These are phyloP conservation scores for Drosophila flavopinicola DNA, from an alignment of 2,888 invertebrate species.

Conservation along the genomic window DNA sequence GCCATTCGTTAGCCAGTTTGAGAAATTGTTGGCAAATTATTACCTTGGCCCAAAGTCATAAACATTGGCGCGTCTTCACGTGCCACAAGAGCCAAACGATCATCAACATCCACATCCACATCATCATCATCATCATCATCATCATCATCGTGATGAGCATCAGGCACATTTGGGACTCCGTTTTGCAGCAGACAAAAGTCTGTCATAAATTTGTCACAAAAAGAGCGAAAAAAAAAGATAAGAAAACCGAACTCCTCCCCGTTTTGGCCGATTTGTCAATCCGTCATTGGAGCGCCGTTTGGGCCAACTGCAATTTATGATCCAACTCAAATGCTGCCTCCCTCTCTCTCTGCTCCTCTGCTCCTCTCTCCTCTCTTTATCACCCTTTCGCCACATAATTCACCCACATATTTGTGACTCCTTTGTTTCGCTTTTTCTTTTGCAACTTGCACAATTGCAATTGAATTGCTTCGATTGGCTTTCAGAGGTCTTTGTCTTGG, in stretches of 20 bases:
- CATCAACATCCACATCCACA: constrained; percentile 2
- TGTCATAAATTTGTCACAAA: constrained; percentile 77
- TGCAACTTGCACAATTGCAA: constrained; percentile 39
- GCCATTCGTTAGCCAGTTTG: constrained; percentile 12
- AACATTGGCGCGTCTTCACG: constrained; percentile 76
- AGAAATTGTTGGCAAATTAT: constrained; percentile 78
- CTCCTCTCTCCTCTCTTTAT: no score
- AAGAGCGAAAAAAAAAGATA: constrained; percentile 23
- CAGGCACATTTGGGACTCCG: not conserved
- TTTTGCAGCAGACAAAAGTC: constrained; percentile 57
- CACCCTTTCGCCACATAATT: constrained; percentile 7
- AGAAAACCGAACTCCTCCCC: not conserved
- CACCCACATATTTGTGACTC: constrained; percentile 51
- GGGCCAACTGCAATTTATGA: constrained; percentile 63
- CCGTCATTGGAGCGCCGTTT: constrained; percentile 77
- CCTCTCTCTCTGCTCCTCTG: not conserved
- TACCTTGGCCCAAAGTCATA: constrained; percentile 71
- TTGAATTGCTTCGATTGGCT: constrained; percentile 66
- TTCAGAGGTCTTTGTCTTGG: constrained; percentile 9
- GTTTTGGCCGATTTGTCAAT: constrained; percentile 66
- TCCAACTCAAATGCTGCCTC: constrained; percentile 28
- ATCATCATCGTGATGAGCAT: constrained; percentile 32
- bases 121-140: constrained; percentile 34
- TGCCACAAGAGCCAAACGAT: constrained; percentile 39
- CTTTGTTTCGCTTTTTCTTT: constrained; percentile 32